Conservation (phyloP, 2,797 vertebrate genomes). For the Neopelma chrysocephalum region DNA sequence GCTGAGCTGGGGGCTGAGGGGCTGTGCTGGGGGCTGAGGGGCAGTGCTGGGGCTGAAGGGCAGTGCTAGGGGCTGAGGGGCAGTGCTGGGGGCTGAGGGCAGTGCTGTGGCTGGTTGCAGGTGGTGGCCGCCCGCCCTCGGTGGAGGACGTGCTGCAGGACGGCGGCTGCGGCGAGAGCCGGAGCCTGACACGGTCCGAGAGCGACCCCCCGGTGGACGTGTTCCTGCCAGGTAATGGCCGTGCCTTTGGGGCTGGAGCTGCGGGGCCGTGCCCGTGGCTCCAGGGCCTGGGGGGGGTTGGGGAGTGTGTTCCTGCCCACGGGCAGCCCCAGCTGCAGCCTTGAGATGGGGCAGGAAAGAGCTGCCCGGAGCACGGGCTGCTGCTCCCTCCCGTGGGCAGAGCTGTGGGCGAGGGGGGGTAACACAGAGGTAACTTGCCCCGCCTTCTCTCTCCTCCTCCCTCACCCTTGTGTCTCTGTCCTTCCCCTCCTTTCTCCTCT, state of each 20-base stretch:
- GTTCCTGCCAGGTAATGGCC: slow-evolving; percentile 84
- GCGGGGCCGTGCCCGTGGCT: fast-evolving
- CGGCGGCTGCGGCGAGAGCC: slow-evolving; percentile 81
- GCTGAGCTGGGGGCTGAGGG: not conserved
- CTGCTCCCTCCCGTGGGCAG: not conserved
- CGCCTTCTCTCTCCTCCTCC: slow-evolving; percentile 55
- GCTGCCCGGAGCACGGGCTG: fast-evolving
- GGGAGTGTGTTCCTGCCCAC: not conserved
- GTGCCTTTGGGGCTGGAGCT: fast-evolving
- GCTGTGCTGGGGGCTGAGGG: not conserved
- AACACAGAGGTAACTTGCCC: not conserved
- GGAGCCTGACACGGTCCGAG: slow-evolving; percentile 80
- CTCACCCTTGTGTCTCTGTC: slow-evolving; percentile 62
- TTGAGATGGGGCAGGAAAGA: fast-evolving
- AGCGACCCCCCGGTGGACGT: slow-evolving; percentile 81
- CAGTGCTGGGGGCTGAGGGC: not conserved
- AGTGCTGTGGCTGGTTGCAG: slow-evolving; percentile 56
- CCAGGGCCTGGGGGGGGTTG: fast-evolving
- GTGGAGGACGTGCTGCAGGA: slow-evolving; percentile 87
- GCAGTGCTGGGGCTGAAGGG: no score
- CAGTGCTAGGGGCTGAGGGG: no score
- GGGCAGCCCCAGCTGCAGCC: not conserved
- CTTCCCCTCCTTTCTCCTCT: slow-evolving; percentile 34
- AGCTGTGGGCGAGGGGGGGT: not conserved
- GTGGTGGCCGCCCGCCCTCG: slow-evolving; percentile 82